phyloP scores from a whole-genome alignment of 2,113 vertebrate species.

The Calyptomena viridis region DNA sequence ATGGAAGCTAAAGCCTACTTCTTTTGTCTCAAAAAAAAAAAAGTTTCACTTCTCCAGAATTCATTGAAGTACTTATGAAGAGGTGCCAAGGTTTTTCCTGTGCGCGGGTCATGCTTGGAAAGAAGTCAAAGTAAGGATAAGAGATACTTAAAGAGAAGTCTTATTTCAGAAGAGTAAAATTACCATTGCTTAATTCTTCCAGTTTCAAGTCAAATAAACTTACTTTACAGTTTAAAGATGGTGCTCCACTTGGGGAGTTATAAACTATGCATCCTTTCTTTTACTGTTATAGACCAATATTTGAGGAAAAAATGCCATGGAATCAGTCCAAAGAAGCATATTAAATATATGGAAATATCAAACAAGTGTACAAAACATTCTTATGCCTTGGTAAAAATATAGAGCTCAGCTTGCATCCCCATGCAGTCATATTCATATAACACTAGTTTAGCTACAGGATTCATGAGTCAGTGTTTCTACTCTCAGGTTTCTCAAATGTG shows the following conservation, averaged over 20 bases:
- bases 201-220: neutral
- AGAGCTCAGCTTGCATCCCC: neutral
- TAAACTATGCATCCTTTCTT: neutral
- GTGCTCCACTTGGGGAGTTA: neutral
- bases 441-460: neutral
- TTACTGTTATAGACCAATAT: neutral
- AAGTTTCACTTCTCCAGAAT: neutral
- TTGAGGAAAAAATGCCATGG: neutral
- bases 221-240: neutral
- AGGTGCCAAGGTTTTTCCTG: neutral
- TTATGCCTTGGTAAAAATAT: neutral
- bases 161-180: neutral
- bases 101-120: neutral
- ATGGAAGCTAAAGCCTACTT: neutral
- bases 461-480: constrained; percentile 46
- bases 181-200: neutral
- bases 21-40: neutral
- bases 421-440: neutral
- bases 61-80: neutral
- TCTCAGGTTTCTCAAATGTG: constrained; percentile 36
- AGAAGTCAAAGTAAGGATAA: neutral
- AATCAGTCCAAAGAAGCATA: neutral
- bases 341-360: neutral
- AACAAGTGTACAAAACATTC: neutral
- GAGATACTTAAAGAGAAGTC: neutral